Evolutionary conservation across 2,888 invertebrate species (phyloP), one percentile per base, ranked within the genome.

Genomic region (Habroteleia sp.): DNA sequence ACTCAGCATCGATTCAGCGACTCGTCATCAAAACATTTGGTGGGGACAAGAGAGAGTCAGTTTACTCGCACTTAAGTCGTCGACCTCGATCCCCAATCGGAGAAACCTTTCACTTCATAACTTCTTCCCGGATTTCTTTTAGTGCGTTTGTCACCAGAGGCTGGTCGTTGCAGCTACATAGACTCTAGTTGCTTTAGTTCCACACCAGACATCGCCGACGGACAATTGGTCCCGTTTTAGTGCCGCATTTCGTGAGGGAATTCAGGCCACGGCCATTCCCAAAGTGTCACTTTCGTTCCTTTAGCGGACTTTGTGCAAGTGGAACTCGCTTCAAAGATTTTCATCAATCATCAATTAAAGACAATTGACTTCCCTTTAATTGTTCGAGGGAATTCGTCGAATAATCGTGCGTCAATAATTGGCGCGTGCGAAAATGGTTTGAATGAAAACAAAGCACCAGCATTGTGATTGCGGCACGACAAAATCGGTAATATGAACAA

Each of bases 21-120:
- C 14, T 29, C 52, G n/a, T 1, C 44, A 46, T 39, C 27, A 37
- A 17, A 14, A 25, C 11, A 42, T 20, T 37, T 37, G 29, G 77
- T 69, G 72, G 73, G 74, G 74, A 65, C 35, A 35, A 63, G 71
- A 74, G 80, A 79, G 79, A 79, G 77, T 76, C 69, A 54, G 54
- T 25, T 46, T 17, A 77, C 37, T 60, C 46, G 29, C 50, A 58
- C 50, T 50, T 33, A 41, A 79, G 81, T 81, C 79, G 79, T 79
- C 79, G 81, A 79, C 87, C 87, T 87, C 87, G 83, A 86, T 87
- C 85, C 81, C 79, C 82, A 77, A 83, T 82, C 80, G 77, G 33
- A 69, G 74, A 75, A 82, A 83, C 88, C 88, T 88, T 88, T 88
- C 88, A 88, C 88, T 87, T 82, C 69, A 83, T 82, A 84, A 84